Evolutionary conservation across 2,113 vertebrate species (phyloP), one percentile per base, ranked within the genome.

Genomic region (Marmota flaviventris): DNA sequence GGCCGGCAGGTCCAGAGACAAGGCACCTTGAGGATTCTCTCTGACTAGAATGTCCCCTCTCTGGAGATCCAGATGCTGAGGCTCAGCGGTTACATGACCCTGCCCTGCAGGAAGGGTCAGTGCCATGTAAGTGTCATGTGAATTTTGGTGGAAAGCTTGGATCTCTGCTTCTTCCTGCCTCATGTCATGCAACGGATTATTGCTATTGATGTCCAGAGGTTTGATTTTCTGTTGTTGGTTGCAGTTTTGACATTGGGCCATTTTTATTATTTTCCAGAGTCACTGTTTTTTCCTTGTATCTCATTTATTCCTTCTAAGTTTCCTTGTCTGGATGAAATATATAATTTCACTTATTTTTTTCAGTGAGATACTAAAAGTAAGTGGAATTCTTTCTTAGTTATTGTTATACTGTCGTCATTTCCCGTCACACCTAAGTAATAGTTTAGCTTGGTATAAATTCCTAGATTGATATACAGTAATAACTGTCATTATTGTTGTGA

Each of bases 161-260:
- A 34, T 37, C 29, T 83, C 34, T 32, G 5, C 27, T 18, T 88
- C 17, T 2, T 39, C 17, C 10, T 17, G 18, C 29, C 8, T 39
- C n/a, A 4, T 4, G 42, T 8, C 10, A 4, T 4, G 2, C 3
- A 2, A 4, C 4, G 2, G 27, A 12, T 2, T 9, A 39, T n/a
- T 32, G n/a, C 17, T 48, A 24, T 45, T 83, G 25, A 39, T 67
- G 51, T 24, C 77, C 63, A 11, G 34, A 51, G 48, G 48, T 51
- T 13, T 51, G 48, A 13, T 51, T 51, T 51, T 51, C 48, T 51
- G 48, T 51, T 51, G 11, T 51, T 51, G 58, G 27, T 17, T 42
- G 0, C 3, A 24, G 32, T 22, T 8, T 39, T 5, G 78, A 48
- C 37, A 51, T 12, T 70, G 42, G 32, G 22, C 24, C 20, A 16